A percentile compares a stretch with the other conserved stretches of the same genome.
phyloP scores from a whole-genome alignment of 2,797 vertebrate genomes.

The Peromyscus eremicus region DNA sequence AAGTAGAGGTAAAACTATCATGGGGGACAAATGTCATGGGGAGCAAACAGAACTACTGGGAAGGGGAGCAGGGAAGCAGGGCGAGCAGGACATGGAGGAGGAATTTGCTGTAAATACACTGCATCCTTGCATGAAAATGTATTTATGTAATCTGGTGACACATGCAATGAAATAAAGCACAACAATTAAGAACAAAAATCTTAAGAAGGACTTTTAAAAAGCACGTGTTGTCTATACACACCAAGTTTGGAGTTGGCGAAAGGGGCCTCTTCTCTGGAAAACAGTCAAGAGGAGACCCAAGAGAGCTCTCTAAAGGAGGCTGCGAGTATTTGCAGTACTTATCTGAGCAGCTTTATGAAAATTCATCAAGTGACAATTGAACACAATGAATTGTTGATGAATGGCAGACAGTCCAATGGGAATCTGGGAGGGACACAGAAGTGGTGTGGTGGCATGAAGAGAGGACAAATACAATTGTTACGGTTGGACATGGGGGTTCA shows the following conservation, averaged over 20 bases:
- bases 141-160: accelerated
- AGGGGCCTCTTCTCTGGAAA: slow-evolving; percentile 6
- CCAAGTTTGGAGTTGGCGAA: not conserved
- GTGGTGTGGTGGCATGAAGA: not conserved
- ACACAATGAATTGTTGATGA: slow-evolving; percentile 6
- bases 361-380: not conserved
- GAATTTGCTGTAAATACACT: not conserved
- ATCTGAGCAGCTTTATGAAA: not conserved
- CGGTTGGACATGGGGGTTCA: not conserved
- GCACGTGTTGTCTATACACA: not conserved
- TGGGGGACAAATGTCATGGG: not conserved
- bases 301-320: not conserved
- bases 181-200: not conserved
- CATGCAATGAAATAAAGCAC: not conserved
- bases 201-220: not conserved
- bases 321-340: not conserved
- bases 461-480: not conserved
- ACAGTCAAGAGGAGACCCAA: not conserved
- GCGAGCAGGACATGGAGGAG: not conserved
- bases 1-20: not conserved
- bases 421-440: not conserved
- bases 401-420: not conserved
- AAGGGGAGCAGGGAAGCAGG: not conserved
- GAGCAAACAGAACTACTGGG: not conserved
- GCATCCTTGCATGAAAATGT: not conserved